These are phyloP conservation scores for Tipula unca DNA, from an alignment of 2,888 invertebrate species.

Conservation along the genomic window DNA sequence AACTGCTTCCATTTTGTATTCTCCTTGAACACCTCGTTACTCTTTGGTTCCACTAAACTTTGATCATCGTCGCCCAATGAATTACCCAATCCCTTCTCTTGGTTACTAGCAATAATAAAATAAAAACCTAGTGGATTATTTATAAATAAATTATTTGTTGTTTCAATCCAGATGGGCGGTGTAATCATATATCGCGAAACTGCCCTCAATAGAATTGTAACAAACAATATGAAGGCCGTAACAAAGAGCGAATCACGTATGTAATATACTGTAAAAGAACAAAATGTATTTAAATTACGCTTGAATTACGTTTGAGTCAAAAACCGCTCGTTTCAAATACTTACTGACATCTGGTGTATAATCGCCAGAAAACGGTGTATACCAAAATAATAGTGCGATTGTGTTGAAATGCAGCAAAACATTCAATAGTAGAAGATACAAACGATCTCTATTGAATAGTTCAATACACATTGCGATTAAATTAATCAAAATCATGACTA, in stretches of 20 bases:
- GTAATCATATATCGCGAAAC: conserved; percentile 21
- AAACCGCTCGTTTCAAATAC: conserved; percentile 25
- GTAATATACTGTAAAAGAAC: conserved; percentile 27
- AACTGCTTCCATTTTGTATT: not conserved
- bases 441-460: conserved; percentile 48
- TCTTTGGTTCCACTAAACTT: not conserved
- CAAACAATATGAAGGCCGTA: conserved; percentile 23
- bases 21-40: not conserved
- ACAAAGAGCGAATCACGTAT: conserved; percentile 28
- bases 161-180: conserved; percentile 25
- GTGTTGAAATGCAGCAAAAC: conserved; percentile 53
- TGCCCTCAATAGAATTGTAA: conserved; percentile 25
- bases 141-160: conserved; percentile 18
- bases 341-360: conserved; percentile 51
- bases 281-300: not conserved
- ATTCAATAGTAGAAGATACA: conserved; percentile 49
- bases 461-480: conserved; percentile 50
- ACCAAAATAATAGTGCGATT: conserved; percentile 50
- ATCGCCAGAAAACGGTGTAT: conserved; percentile 51
- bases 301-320: not conserved
- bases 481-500: conserved; percentile 50
- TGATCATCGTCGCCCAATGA: not conserved
- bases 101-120: not conserved
- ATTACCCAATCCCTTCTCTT: not conserved
- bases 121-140: not conserved